phyloP scores from a whole-genome alignment of 2,888 invertebrate genomes.

The Diabrotica balteata region DNA sequence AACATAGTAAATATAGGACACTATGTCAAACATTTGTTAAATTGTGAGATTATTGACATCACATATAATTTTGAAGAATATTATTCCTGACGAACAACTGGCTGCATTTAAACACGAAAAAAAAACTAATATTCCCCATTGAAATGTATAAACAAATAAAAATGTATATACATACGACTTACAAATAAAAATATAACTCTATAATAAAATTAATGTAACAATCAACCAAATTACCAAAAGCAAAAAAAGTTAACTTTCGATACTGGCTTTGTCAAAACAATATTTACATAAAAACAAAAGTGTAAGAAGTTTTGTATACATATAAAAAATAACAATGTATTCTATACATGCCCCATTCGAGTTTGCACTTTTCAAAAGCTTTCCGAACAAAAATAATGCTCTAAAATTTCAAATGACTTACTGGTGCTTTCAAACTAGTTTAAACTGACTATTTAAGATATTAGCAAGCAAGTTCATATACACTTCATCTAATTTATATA shows the following conservation, averaged over 20 bases:
- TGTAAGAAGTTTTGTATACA: constrained; percentile 1
- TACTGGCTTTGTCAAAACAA: constrained; percentile 11
- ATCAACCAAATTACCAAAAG: constrained; percentile 21
- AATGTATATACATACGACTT: constrained; percentile 34
- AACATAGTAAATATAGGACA: constrained; percentile 45
- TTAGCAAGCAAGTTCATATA: too few relatives aligned
- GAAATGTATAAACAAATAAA: constrained; percentile 26
- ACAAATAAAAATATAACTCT: constrained; percentile 45
- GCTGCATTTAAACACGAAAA: constrained; percentile 28
- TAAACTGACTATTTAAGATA: too few relatives aligned
- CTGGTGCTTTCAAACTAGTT: too few relatives aligned
- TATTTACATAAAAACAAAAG: constrained; percentile 25
- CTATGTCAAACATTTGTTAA: constrained; percentile 51
- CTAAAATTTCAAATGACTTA: too few relatives aligned
- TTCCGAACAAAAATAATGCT: too few relatives aligned
- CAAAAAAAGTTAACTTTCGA: constrained; percentile 7
- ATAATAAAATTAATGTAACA: constrained; percentile 40
- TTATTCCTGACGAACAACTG: constrained; percentile 43
- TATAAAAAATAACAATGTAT: background rate
- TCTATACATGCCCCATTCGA: too few relatives aligned
- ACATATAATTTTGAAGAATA: constrained; percentile 60
- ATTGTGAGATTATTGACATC: constrained; percentile 61
- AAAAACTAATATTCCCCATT: constrained; percentile 1
- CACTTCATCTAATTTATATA: too few relatives aligned
- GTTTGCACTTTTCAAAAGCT: too few relatives aligned